phyloP scores from a whole-genome alignment of 2,888 invertebrate species.

The Agrenia bidenticulata region DNA sequence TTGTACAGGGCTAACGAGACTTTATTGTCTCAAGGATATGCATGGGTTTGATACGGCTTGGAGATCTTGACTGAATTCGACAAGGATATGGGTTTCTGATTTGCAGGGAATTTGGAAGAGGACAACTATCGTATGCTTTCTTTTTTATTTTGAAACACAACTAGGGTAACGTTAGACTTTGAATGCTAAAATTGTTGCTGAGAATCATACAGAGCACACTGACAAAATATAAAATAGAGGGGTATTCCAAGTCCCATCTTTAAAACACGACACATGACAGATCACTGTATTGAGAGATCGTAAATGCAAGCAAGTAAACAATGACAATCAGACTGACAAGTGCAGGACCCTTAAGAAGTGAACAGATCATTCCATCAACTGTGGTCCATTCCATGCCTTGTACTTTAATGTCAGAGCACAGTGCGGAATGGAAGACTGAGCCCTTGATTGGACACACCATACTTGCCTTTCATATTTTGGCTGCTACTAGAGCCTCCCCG shows the following conservation, averaged over 20 bases:
- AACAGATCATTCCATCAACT: constrained; percentile 27
- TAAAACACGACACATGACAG: constrained; percentile 18
- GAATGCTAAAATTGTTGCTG: not conserved
- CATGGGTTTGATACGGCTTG: constrained; percentile 8
- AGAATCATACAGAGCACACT: not conserved
- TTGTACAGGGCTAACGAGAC: constrained; percentile 3
- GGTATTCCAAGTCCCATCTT: not conserved
- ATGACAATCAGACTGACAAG: constrained; percentile 8
- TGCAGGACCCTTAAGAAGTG: constrained; percentile 10
- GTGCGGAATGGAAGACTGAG: constrained; percentile 53
- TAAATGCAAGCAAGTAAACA: constrained; percentile 11
- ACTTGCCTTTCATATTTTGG: constrained; percentile 53
- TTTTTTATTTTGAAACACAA: too few species aligned
- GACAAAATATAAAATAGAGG: constrained; percentile 7
- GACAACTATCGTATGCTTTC: too few species aligned
- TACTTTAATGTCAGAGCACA: constrained; percentile 52
- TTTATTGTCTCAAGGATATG: constrained; percentile 6
- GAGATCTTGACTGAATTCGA: not conserved
- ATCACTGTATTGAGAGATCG: constrained; percentile 13
- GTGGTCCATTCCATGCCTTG: constrained; percentile 34
- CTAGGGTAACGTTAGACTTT: too few species aligned
- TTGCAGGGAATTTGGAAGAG: not conserved
- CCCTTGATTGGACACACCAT: constrained; percentile 50
- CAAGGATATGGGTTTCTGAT: constrained; percentile 4
- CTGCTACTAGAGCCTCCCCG: constrained; percentile 31